Evolutionary conservation across 2,113 vertebrate species (phyloP).

Genomic region (Nannobrachium achirus): DNA sequence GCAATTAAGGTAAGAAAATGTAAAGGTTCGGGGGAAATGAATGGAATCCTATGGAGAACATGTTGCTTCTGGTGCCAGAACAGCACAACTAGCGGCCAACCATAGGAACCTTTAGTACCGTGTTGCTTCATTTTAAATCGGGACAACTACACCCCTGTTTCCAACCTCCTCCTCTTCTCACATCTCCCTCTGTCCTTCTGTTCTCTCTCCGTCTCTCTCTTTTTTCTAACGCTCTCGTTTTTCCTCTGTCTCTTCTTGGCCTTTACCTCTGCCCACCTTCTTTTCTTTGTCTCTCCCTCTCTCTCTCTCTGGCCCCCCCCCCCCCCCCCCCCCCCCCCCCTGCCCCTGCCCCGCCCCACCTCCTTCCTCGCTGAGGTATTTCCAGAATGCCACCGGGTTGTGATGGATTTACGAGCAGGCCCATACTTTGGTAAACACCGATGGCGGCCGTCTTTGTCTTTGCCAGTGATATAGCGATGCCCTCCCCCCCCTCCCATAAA

Average conservation of each 20-base stretch:
- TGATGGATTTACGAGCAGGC: conserved; percentile 74
- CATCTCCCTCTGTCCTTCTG: neutral
- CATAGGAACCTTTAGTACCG: no score
- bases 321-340: no score
- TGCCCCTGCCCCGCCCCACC: neutral
- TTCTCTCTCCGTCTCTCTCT: neutral
- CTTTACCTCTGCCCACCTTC: neutral
- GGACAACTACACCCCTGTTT: no score
- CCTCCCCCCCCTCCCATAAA: conserved; percentile 66
- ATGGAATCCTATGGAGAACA: no score
- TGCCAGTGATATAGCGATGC: conserved; percentile 70
- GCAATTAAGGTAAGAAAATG: no score
- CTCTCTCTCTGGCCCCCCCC: neutral
- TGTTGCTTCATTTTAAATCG: no score
- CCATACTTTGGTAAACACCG: conserved; percentile 77
- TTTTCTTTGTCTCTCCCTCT: neutral
- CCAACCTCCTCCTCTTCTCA: conserved; percentile 19
- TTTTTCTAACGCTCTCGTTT: neutral
- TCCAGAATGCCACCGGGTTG: conserved; percentile 73
- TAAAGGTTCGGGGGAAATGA: no score
- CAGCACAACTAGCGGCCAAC: no score
- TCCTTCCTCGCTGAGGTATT: conserved; percentile 57
- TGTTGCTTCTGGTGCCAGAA: no score
- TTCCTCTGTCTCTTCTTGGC: neutral
- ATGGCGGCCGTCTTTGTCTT: conserved; percentile 73